Conservation (phyloP, 2,888 invertebrate species). For the Polydesmus complanatus region DNA sequence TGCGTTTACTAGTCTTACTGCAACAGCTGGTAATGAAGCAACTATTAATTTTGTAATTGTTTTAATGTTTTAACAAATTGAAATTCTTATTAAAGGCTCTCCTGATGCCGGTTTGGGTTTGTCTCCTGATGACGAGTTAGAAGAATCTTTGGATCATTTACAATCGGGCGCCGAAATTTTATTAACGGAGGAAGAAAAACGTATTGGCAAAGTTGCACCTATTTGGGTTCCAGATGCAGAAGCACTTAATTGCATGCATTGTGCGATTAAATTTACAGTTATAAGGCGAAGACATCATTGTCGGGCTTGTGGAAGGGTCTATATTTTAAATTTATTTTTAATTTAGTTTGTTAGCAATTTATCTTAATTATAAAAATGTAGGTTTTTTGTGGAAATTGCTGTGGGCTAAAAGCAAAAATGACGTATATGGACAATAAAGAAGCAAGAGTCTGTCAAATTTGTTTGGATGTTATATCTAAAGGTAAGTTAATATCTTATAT, state of each 20-base stretch:
- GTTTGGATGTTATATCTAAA: conserved; percentile 31
- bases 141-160: conserved; percentile 10
- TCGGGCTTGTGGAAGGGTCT: conserved; percentile 65
- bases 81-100: conserved; percentile 6
- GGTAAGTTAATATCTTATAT: conserved; percentile 12
- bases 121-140: conserved; percentile 13
- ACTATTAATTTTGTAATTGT: not conserved
- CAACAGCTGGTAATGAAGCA: conserved; percentile 8
- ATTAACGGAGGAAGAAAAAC: conserved; percentile 24
- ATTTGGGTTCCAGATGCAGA: conserved; percentile 77
- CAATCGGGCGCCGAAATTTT: conserved; percentile 13
- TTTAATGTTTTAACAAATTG: not conserved
- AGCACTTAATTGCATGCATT: conserved; percentile 66
- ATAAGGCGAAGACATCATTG: conserved; percentile 68
- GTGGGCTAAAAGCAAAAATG: conserved; percentile 52
- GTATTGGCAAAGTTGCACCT: conserved; percentile 59
- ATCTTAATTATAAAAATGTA: conserved; percentile 27
- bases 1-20: conserved; percentile 7
- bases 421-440: conserved; percentile 60
- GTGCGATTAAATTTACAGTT: conserved; percentile 63
- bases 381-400: conserved; percentile 66
- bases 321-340: conserved; percentile 15
- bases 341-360: conserved; percentile 16
- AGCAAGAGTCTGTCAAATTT: conserved; percentile 60
- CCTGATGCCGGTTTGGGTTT: conserved; percentile 10